Evolutionary conservation across 2,888 invertebrate genomes (phyloP).

Genomic region (Yponomeuta evonymella): DNA sequence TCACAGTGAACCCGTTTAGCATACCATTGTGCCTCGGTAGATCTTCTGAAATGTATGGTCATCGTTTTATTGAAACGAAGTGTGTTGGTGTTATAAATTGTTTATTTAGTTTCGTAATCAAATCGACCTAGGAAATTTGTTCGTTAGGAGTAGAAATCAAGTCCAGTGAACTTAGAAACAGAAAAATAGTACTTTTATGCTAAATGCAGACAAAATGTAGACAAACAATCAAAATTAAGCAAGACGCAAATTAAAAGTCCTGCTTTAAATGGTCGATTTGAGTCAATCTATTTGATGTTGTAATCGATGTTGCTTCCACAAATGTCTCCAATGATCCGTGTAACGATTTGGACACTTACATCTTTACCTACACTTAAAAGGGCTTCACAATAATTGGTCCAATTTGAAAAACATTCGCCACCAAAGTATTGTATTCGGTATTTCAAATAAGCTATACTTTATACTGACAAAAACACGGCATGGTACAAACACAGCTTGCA

Average conservation of each 20-base stretch:
- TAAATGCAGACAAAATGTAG: background rate
- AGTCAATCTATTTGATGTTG: constrained; percentile 61
- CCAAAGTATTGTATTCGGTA: background rate
- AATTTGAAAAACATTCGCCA: background rate
- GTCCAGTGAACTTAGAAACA: background rate
- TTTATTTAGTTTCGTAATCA: constrained; percentile 33
- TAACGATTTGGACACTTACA: constrained; percentile 39
- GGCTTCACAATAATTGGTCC: constrained; percentile 54
- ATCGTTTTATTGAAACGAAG: constrained; percentile 22
- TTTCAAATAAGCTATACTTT: background rate
- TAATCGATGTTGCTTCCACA: constrained; percentile 70
- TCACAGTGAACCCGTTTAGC: too few species aligned
- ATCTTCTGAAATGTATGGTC: background rate
- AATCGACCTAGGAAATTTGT: constrained; percentile 35
- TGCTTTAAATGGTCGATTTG: constrained; percentile 42
- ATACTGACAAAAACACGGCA: constrained; percentile 57
- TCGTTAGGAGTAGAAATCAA: background rate
- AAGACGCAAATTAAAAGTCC: background rate
- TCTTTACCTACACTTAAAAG: constrained; percentile 48
- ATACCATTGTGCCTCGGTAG: background rate
- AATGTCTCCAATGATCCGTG: constrained; percentile 66
- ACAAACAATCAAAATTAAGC: background rate
- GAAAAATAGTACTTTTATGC: background rate
- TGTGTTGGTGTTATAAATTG: background rate
- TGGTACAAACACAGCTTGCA: constrained; percentile 65